These are phyloP conservation scores for Ranitomeya imitator DNA, from an alignment of 2,113 vertebrate genomes.

Conservation along the genomic window DNA sequence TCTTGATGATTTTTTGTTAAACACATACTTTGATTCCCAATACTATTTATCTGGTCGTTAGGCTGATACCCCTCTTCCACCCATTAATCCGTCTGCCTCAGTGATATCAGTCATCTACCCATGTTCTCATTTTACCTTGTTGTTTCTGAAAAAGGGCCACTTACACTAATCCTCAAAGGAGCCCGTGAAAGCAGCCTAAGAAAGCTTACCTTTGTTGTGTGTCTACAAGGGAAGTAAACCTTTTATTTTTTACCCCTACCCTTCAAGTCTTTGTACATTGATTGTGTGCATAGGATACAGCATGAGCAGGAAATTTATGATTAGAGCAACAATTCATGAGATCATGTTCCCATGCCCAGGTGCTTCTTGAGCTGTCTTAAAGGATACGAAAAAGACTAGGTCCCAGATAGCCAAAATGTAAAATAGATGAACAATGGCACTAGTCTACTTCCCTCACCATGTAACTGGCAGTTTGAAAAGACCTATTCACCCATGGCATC, in stretches of 20 bases:
- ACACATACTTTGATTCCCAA: neutral
- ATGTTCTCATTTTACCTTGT: conserved; percentile 40
- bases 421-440: conserved; percentile 27
- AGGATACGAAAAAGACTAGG: conserved; percentile 12
- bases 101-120: conserved; percentile 30
- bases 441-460: conserved; percentile 10
- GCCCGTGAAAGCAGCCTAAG: conserved; percentile 30
- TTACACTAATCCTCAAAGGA: conserved; percentile 51
- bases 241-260: conserved; percentile 37
- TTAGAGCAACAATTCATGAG: conserved; percentile 31
- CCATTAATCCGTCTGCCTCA: conserved; percentile 17
- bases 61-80: neutral
- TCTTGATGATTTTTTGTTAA: neutral
- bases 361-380: conserved; percentile 33
- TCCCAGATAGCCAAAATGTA: conserved; percentile 5
- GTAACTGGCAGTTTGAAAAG: neutral
- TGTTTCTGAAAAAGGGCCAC: conserved; percentile 18
- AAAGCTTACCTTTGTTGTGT: conserved; percentile 48
- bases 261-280: conserved; percentile 47
- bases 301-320: conserved; percentile 40
- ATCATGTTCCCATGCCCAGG: conserved; percentile 41
- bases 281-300: conserved; percentile 8
- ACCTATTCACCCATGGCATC: neutral
- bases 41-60: neutral
- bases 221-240: conserved; percentile 25